Base-by-base conservation (phyloP, 1,140 invertebrate genomes). In the Anthonomus grandis region DNA sequence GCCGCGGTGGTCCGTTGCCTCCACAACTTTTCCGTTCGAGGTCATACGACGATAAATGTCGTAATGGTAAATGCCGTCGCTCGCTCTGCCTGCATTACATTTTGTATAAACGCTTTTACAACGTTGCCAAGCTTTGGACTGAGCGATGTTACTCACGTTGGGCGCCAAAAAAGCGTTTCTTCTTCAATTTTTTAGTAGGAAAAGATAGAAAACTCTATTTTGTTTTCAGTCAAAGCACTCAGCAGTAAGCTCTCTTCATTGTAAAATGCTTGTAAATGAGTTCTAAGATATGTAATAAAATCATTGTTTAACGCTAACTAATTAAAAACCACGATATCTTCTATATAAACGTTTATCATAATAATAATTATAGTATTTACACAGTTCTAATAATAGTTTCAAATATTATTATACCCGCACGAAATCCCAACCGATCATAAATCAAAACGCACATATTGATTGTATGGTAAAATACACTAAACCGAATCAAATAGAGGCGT, bases 21-120 rank as follows among this genome's bases (percentile, higher is more conserved):
- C 34, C 54, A 48, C 37, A 51, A 31, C 18, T 58, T 50, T 58
- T 52, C 47, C 47, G 41, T 58, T 58, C 46, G 66, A 61, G 67
- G 66, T 70, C 65, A 65, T 59, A 64, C 56, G 61, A 67, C 67
- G n/a, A 68, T 66, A 64, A 59, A 48, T n/a, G n/a, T 38, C n/a
- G n/a, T 13, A 38, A 38, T 51, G 49, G 65, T 62, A 62, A 55
- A 58, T 62, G 57, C 59, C 50, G 41, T n/a, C 21, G 36, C 25
- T n/a, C n/a, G n/a, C n/a, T n/a, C n/a, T 49, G 48, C 46, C 55
- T 6, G 38, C 50, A 22, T 27, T n/a, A n/a, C n/a, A n/a, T n/a
- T n/a, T 45, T 22, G 13, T 39, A 10, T 48, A 41, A 31, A 41
- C 52, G 22, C 3, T 54, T 41, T 42, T 53, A 37, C 53, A 8